These are phyloP conservation scores for Lepidurus packardi DNA, from an alignment of 1,140 invertebrate genomes.

Conservation along the genomic window DNA sequence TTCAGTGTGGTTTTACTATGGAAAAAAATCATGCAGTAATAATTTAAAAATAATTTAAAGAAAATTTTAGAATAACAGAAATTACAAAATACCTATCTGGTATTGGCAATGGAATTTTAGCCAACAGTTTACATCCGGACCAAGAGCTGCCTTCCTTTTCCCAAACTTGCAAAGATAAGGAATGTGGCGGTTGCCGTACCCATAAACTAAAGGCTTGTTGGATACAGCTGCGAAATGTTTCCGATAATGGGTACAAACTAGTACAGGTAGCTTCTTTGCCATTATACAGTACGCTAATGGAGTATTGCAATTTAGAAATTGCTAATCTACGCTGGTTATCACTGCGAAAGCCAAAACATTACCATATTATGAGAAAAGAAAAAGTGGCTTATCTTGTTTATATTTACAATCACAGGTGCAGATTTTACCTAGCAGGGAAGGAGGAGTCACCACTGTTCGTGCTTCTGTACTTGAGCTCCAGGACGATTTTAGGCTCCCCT, in stretches of 20 bases:
- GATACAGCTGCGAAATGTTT: neutral
- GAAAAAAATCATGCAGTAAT: neutral
- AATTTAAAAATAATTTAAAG: too few species aligned
- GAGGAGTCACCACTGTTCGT: slow-evolving; percentile 35
- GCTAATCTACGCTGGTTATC: neutral
- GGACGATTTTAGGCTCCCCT: slow-evolving; percentile 48
- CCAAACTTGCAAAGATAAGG: slow-evolving; percentile 25
- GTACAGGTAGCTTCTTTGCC: slow-evolving; percentile 7
- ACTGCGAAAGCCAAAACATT: neutral
- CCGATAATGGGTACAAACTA: neutral
- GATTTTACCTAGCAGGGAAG: slow-evolving; percentile 32
- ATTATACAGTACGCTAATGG: neutral
- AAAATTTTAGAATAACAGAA: slow-evolving; percentile 27
- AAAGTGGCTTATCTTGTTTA: too few species aligned
- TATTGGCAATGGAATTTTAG: slow-evolving; percentile 16
- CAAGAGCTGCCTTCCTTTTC: slow-evolving; percentile 35
- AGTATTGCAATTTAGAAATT: neutral
- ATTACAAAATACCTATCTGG: slow-evolving; percentile 14
- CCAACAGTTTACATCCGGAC: slow-evolving; percentile 32
- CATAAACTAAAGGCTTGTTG: slow-evolving; percentile 29
- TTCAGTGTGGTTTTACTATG: neutral
- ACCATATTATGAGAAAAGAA: too few species aligned
- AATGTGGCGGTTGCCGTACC: slow-evolving; percentile 22
- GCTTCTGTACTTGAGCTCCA: slow-evolving; percentile 42
- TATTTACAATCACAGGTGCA: too few species aligned